Evolutionary conservation across 53 echinoderm and acorn worm species (phyloP).

Genomic region (Hippasteria phrygiana): DNA sequence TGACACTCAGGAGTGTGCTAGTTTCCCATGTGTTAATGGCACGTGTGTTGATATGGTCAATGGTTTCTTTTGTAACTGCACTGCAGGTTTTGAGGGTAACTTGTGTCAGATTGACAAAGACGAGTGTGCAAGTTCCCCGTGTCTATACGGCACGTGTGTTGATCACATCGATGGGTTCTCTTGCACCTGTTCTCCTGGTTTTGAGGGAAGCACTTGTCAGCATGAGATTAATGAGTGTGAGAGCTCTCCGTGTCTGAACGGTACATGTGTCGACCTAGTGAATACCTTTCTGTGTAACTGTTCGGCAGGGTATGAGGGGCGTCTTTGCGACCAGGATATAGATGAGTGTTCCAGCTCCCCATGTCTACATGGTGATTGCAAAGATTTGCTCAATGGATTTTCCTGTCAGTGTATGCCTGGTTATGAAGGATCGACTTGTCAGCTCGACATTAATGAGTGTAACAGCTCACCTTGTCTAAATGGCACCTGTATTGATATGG

Average conservation of each 20-base stretch:
- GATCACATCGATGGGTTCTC: neutral
- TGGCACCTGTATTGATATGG: conserved; percentile 8
- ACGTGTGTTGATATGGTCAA: neutral
- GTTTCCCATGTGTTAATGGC: conserved; percentile 13
- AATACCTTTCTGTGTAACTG: conserved; percentile 16
- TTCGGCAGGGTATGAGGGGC: neutral
- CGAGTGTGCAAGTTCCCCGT: conserved; percentile 30
- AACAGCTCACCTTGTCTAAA: neutral
- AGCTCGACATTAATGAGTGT: neutral
- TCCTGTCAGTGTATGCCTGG: neutral
- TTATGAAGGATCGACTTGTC: neutral
- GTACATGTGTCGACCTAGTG: conserved; percentile 19
- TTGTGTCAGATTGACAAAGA: conserved; percentile 24
- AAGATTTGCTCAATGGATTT: neutral
- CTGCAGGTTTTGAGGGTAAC: conserved; percentile 16
- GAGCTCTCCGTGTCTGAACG: conserved; percentile 19
- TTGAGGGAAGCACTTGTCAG: conserved; percentile 47
- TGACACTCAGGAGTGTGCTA: neutral
- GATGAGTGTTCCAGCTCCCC: conserved; percentile 24
- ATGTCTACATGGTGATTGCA: conserved; percentile 7
- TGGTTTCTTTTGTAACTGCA: conserved; percentile 33
- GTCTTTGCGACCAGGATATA: neutral
- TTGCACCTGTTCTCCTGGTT: conserved; percentile 44
- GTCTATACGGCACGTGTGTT: conserved; percentile 21
- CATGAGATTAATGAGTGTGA: conserved; percentile 24